Evolutionary conservation across 2,888 invertebrate genomes (phyloP), one percentile per base, ranked within the genome.

Genomic region (Eubasilissa splendida): DNA sequence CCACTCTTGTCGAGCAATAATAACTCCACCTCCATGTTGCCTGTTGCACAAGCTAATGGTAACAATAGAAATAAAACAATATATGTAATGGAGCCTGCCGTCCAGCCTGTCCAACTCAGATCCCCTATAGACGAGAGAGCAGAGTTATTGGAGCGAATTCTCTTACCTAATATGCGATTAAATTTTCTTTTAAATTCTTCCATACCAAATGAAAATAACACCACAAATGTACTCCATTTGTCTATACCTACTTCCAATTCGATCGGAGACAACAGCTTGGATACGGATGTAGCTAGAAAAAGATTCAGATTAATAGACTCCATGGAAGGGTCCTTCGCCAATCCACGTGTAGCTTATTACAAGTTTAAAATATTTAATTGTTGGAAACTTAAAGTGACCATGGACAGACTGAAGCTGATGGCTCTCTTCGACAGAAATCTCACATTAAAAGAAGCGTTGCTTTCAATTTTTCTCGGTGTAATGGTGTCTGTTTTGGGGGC

Each of bases 381-480:
- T 84, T 88, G 90, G 59, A 92, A 92, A 85, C 87, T 96, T 0
- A 97, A 97, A 91, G 93, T 99, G 56, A 93, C 95, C 76, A 96
- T 99, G 92, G 99, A 99, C 88, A 93, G 99, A 68, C 90, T 99
- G 75, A 96, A 97, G 84, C 89, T 99, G 66, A 91, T 98, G 87
- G 97, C 99, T 1, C 90, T 99, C 14, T 94, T 99, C 85, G 99
- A 99, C 88, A 93, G 97, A 77, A 99, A 98, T 88, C 89, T 96
- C 76, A 96, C 96, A 60, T 89, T 95, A 81, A 91, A 93, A 84
- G 97, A 98, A 87, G 96, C 96, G 10, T 88, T 96, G 56, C 88
- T 97, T 75, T 96, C 97, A 14, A 94, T 97, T 77, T 86, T 96
- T 52, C 89, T 99, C 82, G 97, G 98, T 1, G 93, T 96, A 54